Base-by-base conservation (phyloP, 2,797 vertebrate species). In the Lindbergichthys nudifrons region DNA sequence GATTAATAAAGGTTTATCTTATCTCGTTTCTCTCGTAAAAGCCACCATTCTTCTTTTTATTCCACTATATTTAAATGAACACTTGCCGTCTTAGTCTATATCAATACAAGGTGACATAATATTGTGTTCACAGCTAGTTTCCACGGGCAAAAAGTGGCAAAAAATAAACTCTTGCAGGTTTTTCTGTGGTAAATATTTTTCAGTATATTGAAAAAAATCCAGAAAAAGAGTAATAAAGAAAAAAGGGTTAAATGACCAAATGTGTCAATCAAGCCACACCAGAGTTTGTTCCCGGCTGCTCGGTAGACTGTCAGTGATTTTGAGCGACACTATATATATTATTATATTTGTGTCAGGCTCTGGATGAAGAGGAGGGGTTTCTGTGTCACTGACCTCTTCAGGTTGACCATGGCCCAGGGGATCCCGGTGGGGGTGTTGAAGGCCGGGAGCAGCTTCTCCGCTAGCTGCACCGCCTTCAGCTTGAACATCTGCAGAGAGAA, bases 361-460 rank as follows among this genome's bases (percentile, higher is more conserved):
- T 2, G 30, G 43, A 14, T 30, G 52, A 42, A n/a, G 13, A 18
- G 6, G 30, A 1, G 18, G 39, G 1, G 21, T 21, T 52, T 65
- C 70, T n/a, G 19, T 18, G 7, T 23, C 32, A 77, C 88, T 92
- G 84, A 98, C 98, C 97, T 99, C 94, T 99, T 99, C 60, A 99
- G 95, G 93, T 99, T 99, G 83, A 99, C 98, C 97, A 99, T 99
- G 85, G 98, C 98, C 98, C 98, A 99, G 63, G 98, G 98, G 94
- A 99, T 99, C 58, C 98, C 98, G 8, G 98, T 99, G 16, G 98
- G 98, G 60, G 97, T 99, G 89, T 98, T 99, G 86, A 99, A 99
- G 51, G 98, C 98, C 79, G 98, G 98, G 80, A 99, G 96, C 70
- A 99, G 96, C 87, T 99, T 99, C 91, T 98, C 98, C 15, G 98